Evolutionary conservation across 2,888 invertebrate genomes (phyloP).

Genomic region (Parnassius orleans): DNA sequence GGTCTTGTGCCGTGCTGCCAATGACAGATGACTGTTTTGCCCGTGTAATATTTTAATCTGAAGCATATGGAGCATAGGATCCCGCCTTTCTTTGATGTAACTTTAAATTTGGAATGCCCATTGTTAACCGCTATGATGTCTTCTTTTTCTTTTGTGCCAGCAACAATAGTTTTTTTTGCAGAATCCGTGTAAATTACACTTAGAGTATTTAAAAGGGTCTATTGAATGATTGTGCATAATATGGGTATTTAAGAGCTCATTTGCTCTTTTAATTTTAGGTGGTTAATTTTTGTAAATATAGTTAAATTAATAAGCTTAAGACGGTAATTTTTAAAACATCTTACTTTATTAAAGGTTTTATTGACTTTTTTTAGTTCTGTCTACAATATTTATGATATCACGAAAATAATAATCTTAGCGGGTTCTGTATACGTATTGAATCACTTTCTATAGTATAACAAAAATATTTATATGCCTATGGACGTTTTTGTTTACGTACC

Average conservation of each 20-base stretch:
- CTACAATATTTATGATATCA: too few species aligned
- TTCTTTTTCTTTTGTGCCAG: conserved; percentile 76
- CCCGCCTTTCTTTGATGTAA: conserved; percentile 57
- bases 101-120: conserved; percentile 59
- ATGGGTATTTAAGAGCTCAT: conserved; percentile 35
- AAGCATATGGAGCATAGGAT: conserved; percentile 72
- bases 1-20: conserved; percentile 44
- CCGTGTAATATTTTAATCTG: conserved; percentile 70
- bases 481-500: too few species aligned
- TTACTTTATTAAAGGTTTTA: neutral
- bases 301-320: neutral
- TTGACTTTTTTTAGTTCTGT: neutral
- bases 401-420: too few species aligned
- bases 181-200: conserved; percentile 60
- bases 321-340: neutral
- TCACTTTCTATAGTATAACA: too few species aligned
- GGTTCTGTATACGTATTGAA: too few species aligned
- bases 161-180: conserved; percentile 74
- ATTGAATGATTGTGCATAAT: conserved; percentile 59
- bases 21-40: conserved; percentile 73
- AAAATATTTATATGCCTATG: too few species aligned
- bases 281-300: neutral
- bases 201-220: conserved; percentile 52
- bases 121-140: conserved; percentile 67
- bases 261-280: conserved; percentile 2